These are phyloP conservation scores for Nestor notabilis DNA, from an alignment of 2,113 vertebrate species.

Conservation along the genomic window DNA sequence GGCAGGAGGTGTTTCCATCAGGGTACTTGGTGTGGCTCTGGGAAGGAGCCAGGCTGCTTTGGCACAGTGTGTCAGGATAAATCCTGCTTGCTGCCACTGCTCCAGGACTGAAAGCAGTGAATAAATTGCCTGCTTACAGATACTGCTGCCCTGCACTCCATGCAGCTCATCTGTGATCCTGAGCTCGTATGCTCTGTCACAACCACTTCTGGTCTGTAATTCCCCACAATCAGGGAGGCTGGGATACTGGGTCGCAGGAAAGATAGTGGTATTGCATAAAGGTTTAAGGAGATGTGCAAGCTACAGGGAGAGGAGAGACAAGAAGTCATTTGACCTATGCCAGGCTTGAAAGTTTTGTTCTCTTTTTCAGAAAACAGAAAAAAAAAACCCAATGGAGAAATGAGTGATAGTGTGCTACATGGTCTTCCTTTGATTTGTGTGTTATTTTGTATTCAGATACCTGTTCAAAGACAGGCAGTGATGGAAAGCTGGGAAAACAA, in stretches of 20 bases:
- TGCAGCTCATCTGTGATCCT: accelerated
- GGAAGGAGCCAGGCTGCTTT: background rate
- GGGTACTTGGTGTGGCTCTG: accelerated
- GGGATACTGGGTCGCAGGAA: background rate
- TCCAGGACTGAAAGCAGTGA: background rate
- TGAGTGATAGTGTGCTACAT: background rate
- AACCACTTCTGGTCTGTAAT: accelerated
- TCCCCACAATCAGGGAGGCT: accelerated
- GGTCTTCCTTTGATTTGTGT: background rate
- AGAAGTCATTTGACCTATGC: background rate
- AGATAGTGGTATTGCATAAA: background rate
- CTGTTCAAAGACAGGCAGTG: background rate
- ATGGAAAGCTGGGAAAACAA: background rate
- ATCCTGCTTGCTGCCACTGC: background rate
- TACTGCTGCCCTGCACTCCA: background rate
- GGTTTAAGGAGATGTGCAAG: background rate
- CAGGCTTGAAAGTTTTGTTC: background rate
- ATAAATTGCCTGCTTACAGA: background rate
- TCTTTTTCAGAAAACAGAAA: background rate
- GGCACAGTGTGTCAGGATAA: background rate
- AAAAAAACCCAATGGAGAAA: background rate
- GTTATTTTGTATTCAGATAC: background rate
- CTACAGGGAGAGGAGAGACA: background rate
- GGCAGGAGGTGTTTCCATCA: background rate
- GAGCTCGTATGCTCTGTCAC: accelerated